Conservation (phyloP, 1,140 invertebrate genomes). For the Cepaea nemoralis region DNA sequence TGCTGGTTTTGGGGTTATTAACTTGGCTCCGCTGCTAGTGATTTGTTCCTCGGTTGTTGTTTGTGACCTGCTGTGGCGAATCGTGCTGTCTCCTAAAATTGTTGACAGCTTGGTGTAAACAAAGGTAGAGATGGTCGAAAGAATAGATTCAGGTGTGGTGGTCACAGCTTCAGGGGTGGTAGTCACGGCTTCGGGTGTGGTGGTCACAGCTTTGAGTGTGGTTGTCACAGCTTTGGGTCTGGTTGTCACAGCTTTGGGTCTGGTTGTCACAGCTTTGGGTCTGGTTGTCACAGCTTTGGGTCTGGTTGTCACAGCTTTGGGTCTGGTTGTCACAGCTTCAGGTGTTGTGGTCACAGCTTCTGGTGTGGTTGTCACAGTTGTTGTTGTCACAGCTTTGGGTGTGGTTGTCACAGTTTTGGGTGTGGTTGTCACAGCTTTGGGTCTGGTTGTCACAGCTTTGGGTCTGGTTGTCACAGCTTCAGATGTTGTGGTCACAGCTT, state of each 20-base stretch:
- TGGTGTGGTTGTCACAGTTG: background rate
- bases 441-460: background rate
- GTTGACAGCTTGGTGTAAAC: constrained; percentile 15
- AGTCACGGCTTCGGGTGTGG: background rate
- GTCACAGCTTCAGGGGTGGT: background rate
- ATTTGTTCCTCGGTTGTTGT: background rate
- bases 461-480: background rate
- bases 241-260: background rate
- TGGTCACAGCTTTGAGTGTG: too few species aligned
- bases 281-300: background rate
- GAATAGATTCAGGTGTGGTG: background rate
- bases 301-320: background rate
- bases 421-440: background rate
- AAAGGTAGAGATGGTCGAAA: constrained; percentile 18
- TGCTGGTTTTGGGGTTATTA: background rate
- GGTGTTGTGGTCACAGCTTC: background rate
- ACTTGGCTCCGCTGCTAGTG: background rate
- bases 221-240: background rate
- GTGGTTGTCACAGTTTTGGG: background rate
- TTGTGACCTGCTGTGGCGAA: background rate
- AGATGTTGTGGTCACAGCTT: background rate
- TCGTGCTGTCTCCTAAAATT: constrained; percentile 15
- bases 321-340: background rate
- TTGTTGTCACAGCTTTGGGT: background rate
- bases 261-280: background rate